Conservation (phyloP, 2,888 invertebrate genomes). For the Cephus rjabovi region DNA sequence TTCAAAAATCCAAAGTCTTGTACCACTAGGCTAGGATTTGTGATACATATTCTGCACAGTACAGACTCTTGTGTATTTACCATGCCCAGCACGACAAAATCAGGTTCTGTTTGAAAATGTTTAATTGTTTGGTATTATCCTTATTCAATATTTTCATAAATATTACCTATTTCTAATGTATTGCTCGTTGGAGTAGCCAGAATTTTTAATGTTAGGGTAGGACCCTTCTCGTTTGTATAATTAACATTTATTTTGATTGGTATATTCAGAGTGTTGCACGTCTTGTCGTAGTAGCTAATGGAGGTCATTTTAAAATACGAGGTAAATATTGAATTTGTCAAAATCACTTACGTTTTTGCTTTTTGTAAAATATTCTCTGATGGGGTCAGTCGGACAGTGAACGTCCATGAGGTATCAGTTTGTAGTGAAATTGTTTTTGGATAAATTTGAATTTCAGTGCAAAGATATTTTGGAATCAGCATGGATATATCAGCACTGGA, state of each 20-base stretch:
- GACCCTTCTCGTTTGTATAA: not conserved
- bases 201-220: not conserved
- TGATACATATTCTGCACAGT: not conserved
- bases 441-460: not conserved
- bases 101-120: not conserved
- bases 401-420: not conserved
- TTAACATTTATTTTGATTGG: not conserved
- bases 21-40: conserved; percentile 1
- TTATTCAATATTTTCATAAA: not conserved
- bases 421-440: not conserved
- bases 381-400: not conserved
- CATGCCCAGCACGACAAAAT: conserved; percentile 3
- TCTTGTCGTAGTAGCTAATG: not conserved
- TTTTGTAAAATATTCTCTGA: not conserved
- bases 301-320: not conserved
- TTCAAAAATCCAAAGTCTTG: conserved; percentile 29
- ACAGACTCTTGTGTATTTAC: conserved; percentile 13
- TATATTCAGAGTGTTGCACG: not conserved
- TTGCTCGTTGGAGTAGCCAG: not conserved
- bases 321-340: not conserved
- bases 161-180: not conserved
- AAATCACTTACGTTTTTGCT: not conserved
- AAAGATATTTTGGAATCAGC: not conserved
- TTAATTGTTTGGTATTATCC: not conserved
- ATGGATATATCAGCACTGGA: not conserved